Conservation (phyloP, 35 echinoderm and acorn worm genomes). For the Diadema setosum region DNA sequence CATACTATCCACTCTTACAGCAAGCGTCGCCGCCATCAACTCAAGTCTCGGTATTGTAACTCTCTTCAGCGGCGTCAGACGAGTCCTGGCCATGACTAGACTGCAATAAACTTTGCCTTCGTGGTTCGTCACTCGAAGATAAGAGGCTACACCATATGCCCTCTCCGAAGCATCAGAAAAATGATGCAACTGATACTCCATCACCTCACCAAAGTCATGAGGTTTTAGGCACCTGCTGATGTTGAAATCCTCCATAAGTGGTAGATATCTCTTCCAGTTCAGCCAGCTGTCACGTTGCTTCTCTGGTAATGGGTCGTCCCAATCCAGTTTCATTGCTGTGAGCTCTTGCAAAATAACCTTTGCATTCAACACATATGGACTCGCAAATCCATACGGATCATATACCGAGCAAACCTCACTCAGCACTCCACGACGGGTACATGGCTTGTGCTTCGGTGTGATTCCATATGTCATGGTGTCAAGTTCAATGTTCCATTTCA, state of each 20-base stretch:
- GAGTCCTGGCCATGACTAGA: conserved; percentile 19
- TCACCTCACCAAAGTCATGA: conserved; percentile 7
- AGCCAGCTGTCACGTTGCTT: not conserved
- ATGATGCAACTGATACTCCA: conserved; percentile 50
- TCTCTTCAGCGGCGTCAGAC: conserved; percentile 43
- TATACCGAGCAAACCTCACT: conserved; percentile 37
- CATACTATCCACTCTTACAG: conserved; percentile 25
- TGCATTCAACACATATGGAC: conserved; percentile 9
- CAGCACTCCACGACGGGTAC: conserved; percentile 16
- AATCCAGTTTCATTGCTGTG: conserved; percentile 13
- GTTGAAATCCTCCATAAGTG: not conserved
- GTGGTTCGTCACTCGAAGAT: conserved; percentile 1
- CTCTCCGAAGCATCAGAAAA: conserved; percentile 62
- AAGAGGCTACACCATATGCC: conserved; percentile 64
- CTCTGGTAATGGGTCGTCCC: conserved; percentile 14
- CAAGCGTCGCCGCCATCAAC: conserved; percentile 35
- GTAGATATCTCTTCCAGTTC: not conserved
- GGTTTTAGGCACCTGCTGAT: conserved; percentile 59
- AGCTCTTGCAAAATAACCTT: conserved; percentile 42
- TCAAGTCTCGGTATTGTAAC: conserved; percentile 39
- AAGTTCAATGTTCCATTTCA: conserved; percentile 8
- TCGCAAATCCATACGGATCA: conserved; percentile 26
- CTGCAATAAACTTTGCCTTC: not conserved
- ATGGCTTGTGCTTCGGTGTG: not conserved
- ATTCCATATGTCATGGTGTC: not conserved